A percentile compares a stretch with the other conserved stretches of the same genome.
phyloP scores from a whole-genome alignment of 2,113 vertebrate genomes.

The Amphiprion ocellaris region DNA sequence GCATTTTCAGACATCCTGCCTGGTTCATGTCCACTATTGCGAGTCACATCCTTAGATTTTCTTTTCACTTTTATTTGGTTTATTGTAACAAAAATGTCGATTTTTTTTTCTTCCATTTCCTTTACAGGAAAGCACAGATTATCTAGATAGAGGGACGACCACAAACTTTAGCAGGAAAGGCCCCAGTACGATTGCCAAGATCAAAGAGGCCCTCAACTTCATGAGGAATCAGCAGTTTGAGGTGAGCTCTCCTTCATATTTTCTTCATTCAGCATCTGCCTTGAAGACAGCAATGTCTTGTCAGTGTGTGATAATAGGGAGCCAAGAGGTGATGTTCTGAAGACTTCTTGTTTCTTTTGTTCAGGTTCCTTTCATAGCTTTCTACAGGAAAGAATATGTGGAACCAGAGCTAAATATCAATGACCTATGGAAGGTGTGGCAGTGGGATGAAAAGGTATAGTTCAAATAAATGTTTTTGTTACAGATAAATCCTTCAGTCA shows the following conservation, averaged over 20 bases:
- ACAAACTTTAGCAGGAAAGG: constrained; percentile 96
- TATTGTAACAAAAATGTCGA: neutral
- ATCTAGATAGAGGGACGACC: constrained; percentile 92
- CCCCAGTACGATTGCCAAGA: constrained; percentile 97
- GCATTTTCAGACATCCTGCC: neutral
- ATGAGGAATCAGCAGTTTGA: constrained; percentile 99
- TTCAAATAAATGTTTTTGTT: neutral
- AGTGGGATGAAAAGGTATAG: constrained; percentile 97
- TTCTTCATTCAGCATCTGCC: neutral
- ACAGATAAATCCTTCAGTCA: neutral
- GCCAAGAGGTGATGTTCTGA: neutral
- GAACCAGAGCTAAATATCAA: constrained; percentile 98
- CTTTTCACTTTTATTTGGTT: neutral
- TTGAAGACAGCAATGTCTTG: neutral
- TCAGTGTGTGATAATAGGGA: neutral
- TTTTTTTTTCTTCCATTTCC: neutral
- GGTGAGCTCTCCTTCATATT: constrained; percentile 70
- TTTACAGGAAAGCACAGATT: constrained; percentile 93
- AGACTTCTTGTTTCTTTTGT: neutral
- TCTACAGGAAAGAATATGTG: constrained; percentile 99
- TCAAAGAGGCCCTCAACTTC: constrained; percentile 98
- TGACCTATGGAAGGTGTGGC: constrained; percentile 98
- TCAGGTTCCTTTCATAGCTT: constrained; percentile 98
- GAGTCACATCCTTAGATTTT: neutral
- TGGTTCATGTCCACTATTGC: neutral